These are phyloP conservation scores for Aphidius gifuensis DNA, from an alignment of 1,140 invertebrate genomes.

Conservation along the genomic window DNA sequence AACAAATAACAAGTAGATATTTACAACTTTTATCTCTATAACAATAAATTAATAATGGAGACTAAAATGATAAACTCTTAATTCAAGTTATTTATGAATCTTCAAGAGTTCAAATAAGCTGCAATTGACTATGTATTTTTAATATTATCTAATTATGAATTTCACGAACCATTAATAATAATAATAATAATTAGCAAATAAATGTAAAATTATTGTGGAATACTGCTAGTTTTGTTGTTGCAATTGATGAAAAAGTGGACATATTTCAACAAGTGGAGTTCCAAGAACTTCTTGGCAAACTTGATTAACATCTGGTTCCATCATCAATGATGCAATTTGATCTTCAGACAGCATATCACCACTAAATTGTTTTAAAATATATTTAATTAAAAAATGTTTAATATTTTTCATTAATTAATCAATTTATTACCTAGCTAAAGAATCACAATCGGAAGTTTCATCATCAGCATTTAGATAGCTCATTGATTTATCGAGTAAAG, in stretches of 20 bases:
- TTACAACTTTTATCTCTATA: too few relatives aligned
- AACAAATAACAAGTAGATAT: too few relatives aligned
- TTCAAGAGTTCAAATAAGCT: too few relatives aligned
- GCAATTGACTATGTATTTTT: too few relatives aligned
- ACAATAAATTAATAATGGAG: too few relatives aligned
- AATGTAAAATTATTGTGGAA: constrained; percentile 22
- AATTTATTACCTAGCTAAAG: constrained; percentile 64
- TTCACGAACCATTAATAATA: not conserved
- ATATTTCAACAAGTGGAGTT: constrained; percentile 57
- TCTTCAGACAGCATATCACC: constrained; percentile 81
- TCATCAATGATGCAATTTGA: constrained; percentile 75
- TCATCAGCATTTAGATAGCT: constrained; percentile 63
- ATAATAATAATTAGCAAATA: constrained; percentile 22
- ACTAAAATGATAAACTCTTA: too few relatives aligned
- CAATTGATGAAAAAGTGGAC: constrained; percentile 49
- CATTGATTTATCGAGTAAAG: constrained; percentile 59
- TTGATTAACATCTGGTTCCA: constrained; percentile 70
- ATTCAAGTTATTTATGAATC: too few relatives aligned
- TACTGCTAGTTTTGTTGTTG: constrained; percentile 45
- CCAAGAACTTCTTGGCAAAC: constrained; percentile 68
- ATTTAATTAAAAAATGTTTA: not conserved
- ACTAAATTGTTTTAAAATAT: constrained; percentile 54
- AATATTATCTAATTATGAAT: too few relatives aligned
- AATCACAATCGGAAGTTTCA: constrained; percentile 75
- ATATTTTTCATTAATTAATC: not conserved